phyloP scores from a whole-genome alignment of 1,140 invertebrate genomes.

The Ostrea edulis region DNA sequence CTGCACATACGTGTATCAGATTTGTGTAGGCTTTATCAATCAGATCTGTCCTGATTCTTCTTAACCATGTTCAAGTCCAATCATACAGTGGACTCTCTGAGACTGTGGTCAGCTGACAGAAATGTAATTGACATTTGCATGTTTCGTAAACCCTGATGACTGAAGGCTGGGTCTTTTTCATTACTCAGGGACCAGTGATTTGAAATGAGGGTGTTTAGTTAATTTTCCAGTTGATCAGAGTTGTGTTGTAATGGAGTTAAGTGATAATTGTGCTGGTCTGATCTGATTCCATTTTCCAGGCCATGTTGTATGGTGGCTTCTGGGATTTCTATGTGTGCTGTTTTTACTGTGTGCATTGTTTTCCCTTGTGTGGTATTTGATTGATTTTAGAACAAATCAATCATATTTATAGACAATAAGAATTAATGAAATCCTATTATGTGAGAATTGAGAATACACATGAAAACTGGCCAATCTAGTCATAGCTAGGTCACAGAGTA shows the following conservation, averaged over 20 bases:
- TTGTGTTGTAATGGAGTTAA: conserved; percentile 15
- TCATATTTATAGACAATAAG: conserved; percentile 38
- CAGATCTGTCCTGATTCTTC: not conserved
- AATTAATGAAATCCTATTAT: conserved; percentile 14
- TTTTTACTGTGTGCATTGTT: conserved; percentile 15
- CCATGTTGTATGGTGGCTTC: conserved; percentile 17
- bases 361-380: not conserved
- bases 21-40: not conserved
- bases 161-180: conserved; percentile 1
- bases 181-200: conserved; percentile 30
- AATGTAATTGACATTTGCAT: conserved; percentile 36
- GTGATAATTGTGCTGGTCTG: conserved; percentile 24
- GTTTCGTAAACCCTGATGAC: conserved; percentile 22
- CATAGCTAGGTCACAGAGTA: not conserved
- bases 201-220: not conserved
- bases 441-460: conserved; percentile 19
- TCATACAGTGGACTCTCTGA: not conserved
- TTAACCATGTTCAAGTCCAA: not conserved
- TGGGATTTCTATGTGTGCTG: conserved; percentile 3
- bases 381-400: conserved; percentile 28
- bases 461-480: not conserved
- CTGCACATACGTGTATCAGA: not conserved
- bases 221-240: conserved; percentile 17
- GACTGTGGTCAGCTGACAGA: conserved; percentile 8
- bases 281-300: conserved; percentile 6